phyloP scores from a whole-genome alignment of 1,140 invertebrate genomes.

The Rhagoletis zephyria region DNA sequence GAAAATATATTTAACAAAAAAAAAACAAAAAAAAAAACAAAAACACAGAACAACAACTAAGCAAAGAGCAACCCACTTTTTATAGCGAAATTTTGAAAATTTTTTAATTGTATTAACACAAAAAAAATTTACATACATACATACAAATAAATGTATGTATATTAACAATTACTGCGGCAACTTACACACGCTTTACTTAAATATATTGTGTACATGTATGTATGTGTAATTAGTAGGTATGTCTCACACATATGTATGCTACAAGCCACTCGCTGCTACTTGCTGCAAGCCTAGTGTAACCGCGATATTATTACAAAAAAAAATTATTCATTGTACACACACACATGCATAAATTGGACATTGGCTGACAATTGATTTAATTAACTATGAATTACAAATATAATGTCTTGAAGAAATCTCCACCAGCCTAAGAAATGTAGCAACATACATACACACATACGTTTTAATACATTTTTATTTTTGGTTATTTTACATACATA shows the following conservation, averaged over 20 bases:
- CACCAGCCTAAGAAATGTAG: too few relatives aligned
- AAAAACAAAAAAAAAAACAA: conserved; percentile 20
- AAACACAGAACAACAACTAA: conserved; percentile 42
- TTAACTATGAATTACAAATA: too few relatives aligned
- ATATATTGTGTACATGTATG: conserved; percentile 6
- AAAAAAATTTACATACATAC: not conserved
- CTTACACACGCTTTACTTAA: conserved; percentile 39
- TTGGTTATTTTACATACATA: too few relatives aligned
- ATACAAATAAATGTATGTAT: conserved; percentile 47
- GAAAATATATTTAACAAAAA: conserved; percentile 51
- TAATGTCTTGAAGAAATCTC: too few relatives aligned
- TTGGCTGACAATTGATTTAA: too few relatives aligned
- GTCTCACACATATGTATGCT: conserved; percentile 5
- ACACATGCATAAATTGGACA: not conserved
- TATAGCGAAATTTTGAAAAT: conserved; percentile 44
- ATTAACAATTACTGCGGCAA: conserved; percentile 41
- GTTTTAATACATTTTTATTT: not conserved
- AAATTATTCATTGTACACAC: not conserved
- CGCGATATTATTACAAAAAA: not conserved
- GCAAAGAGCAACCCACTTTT: conserved; percentile 50
- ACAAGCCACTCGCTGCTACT: conserved; percentile 6
- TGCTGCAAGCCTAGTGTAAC: conserved; percentile 7
- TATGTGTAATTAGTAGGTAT: conserved; percentile 3
- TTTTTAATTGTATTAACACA: conserved; percentile 44
- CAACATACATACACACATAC: not conserved